A percentile compares a stretch with the other conserved stretches of the same genome.
These are phyloP conservation scores for Hydrocynus forskahlii DNA, from an alignment of 2,797 vertebrate species.

Conservation along the genomic window DNA sequence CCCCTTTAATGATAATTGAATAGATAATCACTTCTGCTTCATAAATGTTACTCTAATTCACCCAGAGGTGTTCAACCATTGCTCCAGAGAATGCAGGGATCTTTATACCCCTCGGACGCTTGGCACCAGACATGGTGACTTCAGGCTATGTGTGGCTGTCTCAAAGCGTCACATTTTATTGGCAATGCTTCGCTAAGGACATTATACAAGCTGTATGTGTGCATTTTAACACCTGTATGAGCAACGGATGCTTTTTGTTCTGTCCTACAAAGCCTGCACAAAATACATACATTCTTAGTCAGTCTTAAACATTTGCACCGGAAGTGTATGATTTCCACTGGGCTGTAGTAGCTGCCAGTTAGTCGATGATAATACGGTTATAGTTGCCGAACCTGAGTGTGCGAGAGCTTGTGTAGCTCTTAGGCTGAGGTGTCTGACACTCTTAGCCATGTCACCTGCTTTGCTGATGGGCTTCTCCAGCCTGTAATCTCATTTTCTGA, in stretches of 20 bases:
- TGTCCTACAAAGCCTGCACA: not conserved
- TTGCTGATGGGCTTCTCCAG: slow-evolving; percentile 72
- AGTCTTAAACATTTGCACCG: slow-evolving; percentile 34
- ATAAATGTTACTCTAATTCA: too few relatives aligned
- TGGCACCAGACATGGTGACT: too few relatives aligned
- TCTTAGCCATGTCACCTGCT: slow-evolving; percentile 62
- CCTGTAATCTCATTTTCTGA: slow-evolving; percentile 74
- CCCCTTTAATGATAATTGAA: too few relatives aligned
- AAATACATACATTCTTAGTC: slow-evolving; percentile 19
- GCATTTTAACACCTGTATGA: too few relatives aligned
- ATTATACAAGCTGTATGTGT: too few relatives aligned
- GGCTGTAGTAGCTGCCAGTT: slow-evolving; percentile 57
- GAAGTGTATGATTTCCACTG: slow-evolving; percentile 42
- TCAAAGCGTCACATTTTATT: too few relatives aligned
- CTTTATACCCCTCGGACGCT: too few relatives aligned
- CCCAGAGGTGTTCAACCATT: too few relatives aligned
- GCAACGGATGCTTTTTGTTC: not conserved
- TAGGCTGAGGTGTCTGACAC: slow-evolving; percentile 74
- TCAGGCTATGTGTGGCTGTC: too few relatives aligned
- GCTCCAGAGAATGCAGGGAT: too few relatives aligned
- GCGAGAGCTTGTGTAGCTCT: slow-evolving; percentile 71
- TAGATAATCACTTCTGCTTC: too few relatives aligned
- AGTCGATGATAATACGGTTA: slow-evolving; percentile 71
- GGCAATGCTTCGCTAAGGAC: too few relatives aligned
- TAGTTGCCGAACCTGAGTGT: slow-evolving; percentile 72